These are phyloP conservation scores for Xenopus borealis DNA, from an alignment of 2,113 vertebrate genomes.

Conservation along the genomic window DNA sequence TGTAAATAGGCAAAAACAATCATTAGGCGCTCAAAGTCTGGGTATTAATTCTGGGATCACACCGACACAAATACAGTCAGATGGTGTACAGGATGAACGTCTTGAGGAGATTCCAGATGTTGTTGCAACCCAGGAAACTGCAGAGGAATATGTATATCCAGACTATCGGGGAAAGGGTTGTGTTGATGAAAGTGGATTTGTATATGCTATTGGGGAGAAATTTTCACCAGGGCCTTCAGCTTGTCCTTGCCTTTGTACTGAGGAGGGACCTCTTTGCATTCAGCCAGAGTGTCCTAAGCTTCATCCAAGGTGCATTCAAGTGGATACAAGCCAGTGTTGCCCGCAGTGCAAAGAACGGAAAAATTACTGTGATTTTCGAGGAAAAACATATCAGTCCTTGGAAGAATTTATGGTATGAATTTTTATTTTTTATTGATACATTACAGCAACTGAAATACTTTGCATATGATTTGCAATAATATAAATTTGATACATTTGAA, in stretches of 20 bases:
- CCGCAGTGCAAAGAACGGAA: slow-evolving; percentile 93
- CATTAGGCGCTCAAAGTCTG: slow-evolving; percentile 63
- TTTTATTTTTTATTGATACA: not conserved
- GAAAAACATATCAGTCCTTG: slow-evolving; percentile 84
- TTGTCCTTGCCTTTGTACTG: slow-evolving; percentile 95
- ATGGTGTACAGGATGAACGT: slow-evolving; percentile 57
- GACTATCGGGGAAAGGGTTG: slow-evolving; percentile 97
- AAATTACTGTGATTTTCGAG: slow-evolving; percentile 95
- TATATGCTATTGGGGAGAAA: slow-evolving; percentile 93
- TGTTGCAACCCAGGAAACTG: slow-evolving; percentile 72
- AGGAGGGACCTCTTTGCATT: slow-evolving; percentile 92
- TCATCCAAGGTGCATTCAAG: slow-evolving; percentile 89
- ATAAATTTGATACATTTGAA: too few relatives aligned
- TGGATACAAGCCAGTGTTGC: slow-evolving; percentile 95
- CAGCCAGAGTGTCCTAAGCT: slow-evolving; percentile 93
- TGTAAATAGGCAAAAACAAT: slow-evolving; percentile 67
- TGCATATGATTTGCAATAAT: too few relatives aligned
- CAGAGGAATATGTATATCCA: slow-evolving; percentile 90
- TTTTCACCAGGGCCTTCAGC: slow-evolving; percentile 91
- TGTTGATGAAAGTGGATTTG: slow-evolving; percentile 96
- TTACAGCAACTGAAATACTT: too few relatives aligned
- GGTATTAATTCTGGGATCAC: slow-evolving; percentile 61
- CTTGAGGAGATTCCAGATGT: slow-evolving; percentile 72
- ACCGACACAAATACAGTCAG: slow-evolving; percentile 67
- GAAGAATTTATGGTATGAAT: slow-evolving; percentile 95